Percentiles rank a stretch among this genome's conserved stretches.
These are phyloP conservation scores for Tineola bisselliella DNA, from an alignment of 2,888 invertebrate species.

Conservation along the genomic window DNA sequence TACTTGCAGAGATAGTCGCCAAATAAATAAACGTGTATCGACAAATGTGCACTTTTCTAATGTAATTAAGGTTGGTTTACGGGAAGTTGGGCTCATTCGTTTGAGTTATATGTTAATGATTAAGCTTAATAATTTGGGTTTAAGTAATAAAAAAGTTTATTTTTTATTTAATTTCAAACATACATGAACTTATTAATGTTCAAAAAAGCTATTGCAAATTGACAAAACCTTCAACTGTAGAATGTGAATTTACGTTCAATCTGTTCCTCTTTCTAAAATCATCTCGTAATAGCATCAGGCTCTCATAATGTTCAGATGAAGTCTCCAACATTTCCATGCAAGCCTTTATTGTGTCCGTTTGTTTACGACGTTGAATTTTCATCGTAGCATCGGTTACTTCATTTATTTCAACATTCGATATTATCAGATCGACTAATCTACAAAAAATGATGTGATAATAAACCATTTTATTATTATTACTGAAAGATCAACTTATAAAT, in stretches of 20 bases:
- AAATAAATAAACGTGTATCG: conserved; percentile 4
- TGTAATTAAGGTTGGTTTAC: neutral
- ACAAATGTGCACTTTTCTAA: neutral
- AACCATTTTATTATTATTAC: too few species aligned
- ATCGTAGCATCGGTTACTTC: conserved; percentile 39
- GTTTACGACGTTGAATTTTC: conserved; percentile 38
- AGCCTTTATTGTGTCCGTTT: conserved; percentile 35
- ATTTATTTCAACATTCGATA: conserved; percentile 38
- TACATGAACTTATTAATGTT: too few species aligned
- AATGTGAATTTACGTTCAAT: neutral
- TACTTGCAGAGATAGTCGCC: conserved; percentile 10
- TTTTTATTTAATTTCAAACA: too few species aligned
- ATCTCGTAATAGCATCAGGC: conserved; percentile 40
- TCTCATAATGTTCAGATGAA: conserved; percentile 50
- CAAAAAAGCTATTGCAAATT: too few species aligned
- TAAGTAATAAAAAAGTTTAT: too few species aligned
- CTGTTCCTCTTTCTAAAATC: conserved; percentile 36
- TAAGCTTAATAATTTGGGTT: too few species aligned
- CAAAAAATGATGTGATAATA: too few species aligned
- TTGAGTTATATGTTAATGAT: too few species aligned
- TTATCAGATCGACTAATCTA: conserved; percentile 52
- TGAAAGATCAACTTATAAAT: too few species aligned
- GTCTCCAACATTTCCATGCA: conserved; percentile 46
- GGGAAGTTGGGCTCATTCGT: neutral
- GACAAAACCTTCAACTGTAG: neutral